These are phyloP conservation scores for Torymus auratus DNA, from an alignment of 2,888 invertebrate species.

Conservation along the genomic window DNA sequence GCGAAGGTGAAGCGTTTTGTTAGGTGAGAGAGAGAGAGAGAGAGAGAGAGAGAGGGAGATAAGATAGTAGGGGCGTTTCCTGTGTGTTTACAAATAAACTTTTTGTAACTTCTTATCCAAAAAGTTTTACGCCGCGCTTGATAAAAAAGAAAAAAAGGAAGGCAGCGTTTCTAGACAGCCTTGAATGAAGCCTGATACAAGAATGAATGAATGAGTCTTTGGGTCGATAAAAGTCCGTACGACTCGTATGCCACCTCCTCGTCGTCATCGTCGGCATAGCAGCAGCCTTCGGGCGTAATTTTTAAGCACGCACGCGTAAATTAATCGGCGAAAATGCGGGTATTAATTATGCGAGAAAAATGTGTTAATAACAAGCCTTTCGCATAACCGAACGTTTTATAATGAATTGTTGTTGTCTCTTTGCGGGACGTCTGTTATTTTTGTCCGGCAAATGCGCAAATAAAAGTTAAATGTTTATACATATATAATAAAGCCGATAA, in stretches of 20 bases:
- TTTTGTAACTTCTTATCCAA: too few relatives aligned
- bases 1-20: too few relatives aligned
- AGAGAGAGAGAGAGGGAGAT: not conserved
- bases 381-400: not conserved
- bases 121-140: too few relatives aligned
- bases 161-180: slow-evolving; percentile 14
- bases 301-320: slow-evolving; percentile 3
- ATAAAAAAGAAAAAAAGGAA: slow-evolving; percentile 6
- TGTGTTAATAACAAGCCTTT: not conserved
- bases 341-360: not conserved
- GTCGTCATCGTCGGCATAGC: not conserved
- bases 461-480: not conserved
- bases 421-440: too few relatives aligned
- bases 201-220: slow-evolving; percentile 35
- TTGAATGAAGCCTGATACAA: slow-evolving; percentile 26
- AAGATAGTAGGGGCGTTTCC: not conserved
- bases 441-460: not conserved
- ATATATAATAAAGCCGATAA: too few relatives aligned
- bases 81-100: not conserved
- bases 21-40: not conserved
- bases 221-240: slow-evolving; percentile 7
- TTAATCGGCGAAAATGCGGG: slow-evolving; percentile 11
- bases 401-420: not conserved
- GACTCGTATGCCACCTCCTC: not conserved
- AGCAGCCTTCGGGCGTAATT: slow-evolving; percentile 14